Base-by-base conservation (phyloP, 2,113 vertebrate species). In the Sclerurus mexicanus region DNA sequence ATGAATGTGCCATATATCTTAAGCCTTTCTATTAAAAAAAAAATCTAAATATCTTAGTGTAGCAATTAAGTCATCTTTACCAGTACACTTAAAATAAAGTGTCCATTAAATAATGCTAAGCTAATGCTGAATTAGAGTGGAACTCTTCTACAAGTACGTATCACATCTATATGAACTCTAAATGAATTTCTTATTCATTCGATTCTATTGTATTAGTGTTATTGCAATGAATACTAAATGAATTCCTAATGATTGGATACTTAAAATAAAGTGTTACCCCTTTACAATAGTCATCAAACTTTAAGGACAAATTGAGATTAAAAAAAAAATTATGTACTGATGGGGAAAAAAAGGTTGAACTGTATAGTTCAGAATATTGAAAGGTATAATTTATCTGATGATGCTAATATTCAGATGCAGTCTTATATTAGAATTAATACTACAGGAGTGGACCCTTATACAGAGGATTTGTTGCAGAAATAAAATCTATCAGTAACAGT, bases 401-500 rank as follows among this genome's bases (percentile, higher is more conserved):
- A 96, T 88, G 92, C 95, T 97, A 96, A 97, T 97, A 97, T 97
- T 94, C 97, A 96, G 91, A 98, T 97, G 92, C 79, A 96, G 95
- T 81, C 91, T 96, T 95, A 85, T 95, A 96, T 97, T 97, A 95
- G 95, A 98, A 98, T 97, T 97, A 97, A 97, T 97, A 96, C 97
- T 96, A 95, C 85, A 97, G 96, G 94, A 98, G 96, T 97, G 93
- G 95, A 96, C 95, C 92, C 93, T 97, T 93, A 95, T 96, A 97
- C 23, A 87, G 94, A 97, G 97, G 92, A 98, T 98, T 98, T 98
- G 98, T 98, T 98, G 96, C 96, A 97, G 98, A 98, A 98, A 98
- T 98, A 98, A 98, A 98, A 98, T 96, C 97, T 98, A 98, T 98
- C 93, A 93, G 97, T 97, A 98, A 98, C 95, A 97, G 97, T 98